phyloP scores from a whole-genome alignment of 2,888 invertebrate species.

The Sclerodermus sp. region DNA sequence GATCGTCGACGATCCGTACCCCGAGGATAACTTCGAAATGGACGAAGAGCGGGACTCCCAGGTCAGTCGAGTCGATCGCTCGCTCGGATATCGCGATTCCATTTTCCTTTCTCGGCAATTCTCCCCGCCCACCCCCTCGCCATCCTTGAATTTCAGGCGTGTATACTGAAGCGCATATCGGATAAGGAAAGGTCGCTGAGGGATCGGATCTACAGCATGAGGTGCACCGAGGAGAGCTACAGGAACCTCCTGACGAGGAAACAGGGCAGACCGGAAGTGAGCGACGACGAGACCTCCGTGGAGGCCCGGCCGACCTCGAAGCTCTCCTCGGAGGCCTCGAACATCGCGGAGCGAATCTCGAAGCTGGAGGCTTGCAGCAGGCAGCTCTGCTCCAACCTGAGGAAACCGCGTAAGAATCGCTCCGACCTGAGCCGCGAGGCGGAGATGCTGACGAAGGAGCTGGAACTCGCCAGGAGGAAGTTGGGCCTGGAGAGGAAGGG shows the following conservation, averaged over 20 bases:
- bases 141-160: background rate
- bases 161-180: conserved; percentile 11
- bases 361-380: conserved; percentile 14
- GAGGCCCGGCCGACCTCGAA: background rate
- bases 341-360: conserved; percentile 9
- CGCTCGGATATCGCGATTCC: too few species aligned
- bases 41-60: too few species aligned
- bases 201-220: conserved; percentile 21
- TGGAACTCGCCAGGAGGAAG: background rate
- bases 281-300: background rate
- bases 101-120: background rate
- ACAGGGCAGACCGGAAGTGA: background rate
- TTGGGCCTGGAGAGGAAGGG: background rate
- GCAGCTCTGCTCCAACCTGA: conserved; percentile 15
- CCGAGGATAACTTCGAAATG: too few species aligned
- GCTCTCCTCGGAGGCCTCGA: background rate
- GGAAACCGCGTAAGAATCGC: conserved; percentile 14
- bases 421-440: conserved; percentile 10
- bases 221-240: conserved; percentile 19
- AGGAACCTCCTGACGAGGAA: conserved; percentile 6
- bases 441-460: conserved; percentile 11
- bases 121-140: background rate
- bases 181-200: conserved; percentile 18
- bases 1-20: too few species aligned
- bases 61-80: too few species aligned